Base-by-base conservation (phyloP, 2,113 vertebrate genomes). In the Mirza zaza region DNA sequence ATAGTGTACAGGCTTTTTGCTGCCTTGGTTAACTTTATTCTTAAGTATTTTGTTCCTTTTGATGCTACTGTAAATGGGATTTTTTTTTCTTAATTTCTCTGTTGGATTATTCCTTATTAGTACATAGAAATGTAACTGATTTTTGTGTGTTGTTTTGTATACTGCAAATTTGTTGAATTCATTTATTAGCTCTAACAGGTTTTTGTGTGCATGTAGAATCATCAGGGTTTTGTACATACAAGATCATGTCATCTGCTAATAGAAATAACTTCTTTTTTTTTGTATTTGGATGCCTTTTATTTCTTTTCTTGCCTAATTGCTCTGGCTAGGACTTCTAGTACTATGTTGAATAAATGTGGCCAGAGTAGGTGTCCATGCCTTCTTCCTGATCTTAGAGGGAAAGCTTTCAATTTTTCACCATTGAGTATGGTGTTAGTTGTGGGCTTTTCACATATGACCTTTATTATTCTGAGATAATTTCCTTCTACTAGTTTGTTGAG, bases 371-470 rank as follows among this genome's bases (percentile, higher is more conserved):
- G 52, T 82, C 36, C 21, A 57, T 80, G 39, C 42, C 65, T 92
- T 67, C 29, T 34, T 93, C 21, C 36, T 73, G 21, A 59, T 73
- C 55, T 87, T 84, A 63, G n/a, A 92, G 18, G 13, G 18, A 75
- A 92, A 57, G 87, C 42, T 97, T 83, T 65, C 52, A 52, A 10
- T 67, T 87, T 93, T 87, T 83, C 34, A 91, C 79, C 57, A 61
- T 71, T 50, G 39, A 80, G 29, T 73, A 68, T 45, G 55, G 73
- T 45, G 32, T 61, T 94, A 52, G 65, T 50, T 34, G 27, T 4
- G 18, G 32, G 23, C 20, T 90, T 90, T 87, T 82, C 79, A 25
- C 39, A 65, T 39, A 59, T n/a, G 57, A 12, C 21, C 39, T 85
- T 80, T 92, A 67, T 73, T 75, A 80, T 45, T 12, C 39, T 80